These are phyloP conservation scores for Miltochrista miniata DNA, from an alignment of 2,888 invertebrate species.

Conservation along the genomic window DNA sequence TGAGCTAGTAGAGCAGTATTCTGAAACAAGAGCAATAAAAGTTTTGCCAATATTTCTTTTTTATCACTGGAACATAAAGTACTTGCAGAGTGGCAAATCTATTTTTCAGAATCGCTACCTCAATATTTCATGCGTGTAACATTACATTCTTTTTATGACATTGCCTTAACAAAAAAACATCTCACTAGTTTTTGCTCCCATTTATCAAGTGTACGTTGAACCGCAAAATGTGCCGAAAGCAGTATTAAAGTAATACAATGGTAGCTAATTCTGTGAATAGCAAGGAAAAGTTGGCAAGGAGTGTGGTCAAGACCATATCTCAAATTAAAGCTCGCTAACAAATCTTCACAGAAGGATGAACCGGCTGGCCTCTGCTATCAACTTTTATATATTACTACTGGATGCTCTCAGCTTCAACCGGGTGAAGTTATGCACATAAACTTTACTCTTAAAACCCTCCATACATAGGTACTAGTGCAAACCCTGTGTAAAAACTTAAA, in stretches of 20 bases:
- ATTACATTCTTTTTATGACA: background rate
- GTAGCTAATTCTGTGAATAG: conserved; percentile 60
- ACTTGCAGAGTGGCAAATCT: background rate
- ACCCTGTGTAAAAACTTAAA: too few species aligned
- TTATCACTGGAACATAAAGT: background rate
- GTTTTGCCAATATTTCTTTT: background rate
- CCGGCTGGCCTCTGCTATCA: conserved; percentile 52
- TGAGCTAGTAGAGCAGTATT: background rate
- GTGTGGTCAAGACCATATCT: conserved; percentile 76
- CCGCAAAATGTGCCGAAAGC: conserved; percentile 26
- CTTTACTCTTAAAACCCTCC: too few species aligned
- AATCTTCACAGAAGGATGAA: conserved; percentile 73
- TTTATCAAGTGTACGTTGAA: conserved; percentile 21
- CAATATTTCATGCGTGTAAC: background rate
- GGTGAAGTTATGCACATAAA: too few species aligned
- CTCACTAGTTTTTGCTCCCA: conserved; percentile 9
- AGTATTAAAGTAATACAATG: conserved; percentile 53
- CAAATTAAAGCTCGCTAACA: conserved; percentile 81
- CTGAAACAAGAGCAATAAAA: background rate
- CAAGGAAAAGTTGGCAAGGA: conserved; percentile 70
- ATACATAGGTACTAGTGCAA: too few species aligned
- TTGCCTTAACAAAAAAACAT: background rate
- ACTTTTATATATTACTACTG: conserved; percentile 23
- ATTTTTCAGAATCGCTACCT: background rate
- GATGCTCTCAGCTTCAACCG: background rate